Evolutionary conservation across 1,140 invertebrate genomes (phyloP).

Genomic region (Drosophila nebulosa): DNA sequence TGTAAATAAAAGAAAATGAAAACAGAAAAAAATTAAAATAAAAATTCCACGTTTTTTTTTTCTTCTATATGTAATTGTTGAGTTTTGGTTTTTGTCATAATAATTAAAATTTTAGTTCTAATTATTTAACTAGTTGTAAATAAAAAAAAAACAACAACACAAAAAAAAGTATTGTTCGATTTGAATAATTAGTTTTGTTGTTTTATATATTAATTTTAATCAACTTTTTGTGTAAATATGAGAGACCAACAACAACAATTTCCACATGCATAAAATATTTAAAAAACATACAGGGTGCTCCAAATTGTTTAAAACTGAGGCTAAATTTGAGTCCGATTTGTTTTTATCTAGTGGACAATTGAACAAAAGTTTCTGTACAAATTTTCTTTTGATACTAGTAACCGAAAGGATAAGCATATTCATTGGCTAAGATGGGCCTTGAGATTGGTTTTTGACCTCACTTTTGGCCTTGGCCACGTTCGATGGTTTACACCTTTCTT

Average conservation of each 20-base stretch:
- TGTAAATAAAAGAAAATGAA: conserved; percentile 13
- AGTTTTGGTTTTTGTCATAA: background rate
- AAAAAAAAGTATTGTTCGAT: background rate
- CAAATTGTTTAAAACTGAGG: background rate
- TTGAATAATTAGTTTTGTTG: background rate
- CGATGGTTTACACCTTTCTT: too few species aligned
- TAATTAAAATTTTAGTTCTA: background rate
- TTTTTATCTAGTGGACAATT: too few species aligned
- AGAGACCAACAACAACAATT: conserved; percentile 8
- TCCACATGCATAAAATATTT: conserved; percentile 8
- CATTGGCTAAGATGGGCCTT: too few species aligned
- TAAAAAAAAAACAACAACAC: background rate
- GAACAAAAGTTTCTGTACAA: too few species aligned
- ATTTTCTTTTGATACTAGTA: too few species aligned
- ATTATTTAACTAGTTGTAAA: conserved; percentile 1
- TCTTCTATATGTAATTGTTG: background rate
- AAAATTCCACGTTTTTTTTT: background rate
- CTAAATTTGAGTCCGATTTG: too few species aligned
- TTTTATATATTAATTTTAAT: background rate
- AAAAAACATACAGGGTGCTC: conserved; percentile 13
- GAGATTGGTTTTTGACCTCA: too few species aligned
- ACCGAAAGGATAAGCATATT: too few species aligned
- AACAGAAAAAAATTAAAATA: background rate
- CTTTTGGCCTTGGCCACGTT: too few species aligned
- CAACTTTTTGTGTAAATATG: conserved; percentile 5